Evolutionary conservation across 2,888 invertebrate species (phyloP).

Genomic region (Thecocarcelia acutangulata): DNA sequence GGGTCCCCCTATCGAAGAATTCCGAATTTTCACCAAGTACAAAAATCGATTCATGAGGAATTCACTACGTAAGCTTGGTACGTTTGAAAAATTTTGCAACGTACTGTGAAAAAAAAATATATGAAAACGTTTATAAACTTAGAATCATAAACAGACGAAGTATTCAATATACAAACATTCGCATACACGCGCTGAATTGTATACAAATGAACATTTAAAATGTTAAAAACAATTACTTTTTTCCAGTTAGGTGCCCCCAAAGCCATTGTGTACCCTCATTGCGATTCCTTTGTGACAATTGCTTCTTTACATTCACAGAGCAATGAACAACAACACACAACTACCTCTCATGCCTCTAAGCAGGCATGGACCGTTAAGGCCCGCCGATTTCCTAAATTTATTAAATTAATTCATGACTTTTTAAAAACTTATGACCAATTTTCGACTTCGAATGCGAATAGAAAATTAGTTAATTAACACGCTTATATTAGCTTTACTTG

Average conservation of each 20-base stretch:
- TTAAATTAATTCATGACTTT: no score
- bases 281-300: conserved; percentile 64
- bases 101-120: conserved; percentile 3
- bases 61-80: no score
- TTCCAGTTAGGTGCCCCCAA: conserved; percentile 64
- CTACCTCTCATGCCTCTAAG: conserved; percentile 1
- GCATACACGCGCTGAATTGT: conserved; percentile 13
- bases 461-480: no score
- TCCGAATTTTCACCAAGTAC: no score
- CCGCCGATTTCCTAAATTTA: neutral
- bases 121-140: conserved; percentile 32
- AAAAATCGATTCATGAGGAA: no score
- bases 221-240: conserved; percentile 66
- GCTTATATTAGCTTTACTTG: no score
- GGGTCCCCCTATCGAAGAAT: no score
- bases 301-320: conserved; percentile 63
- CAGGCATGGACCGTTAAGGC: neutral
- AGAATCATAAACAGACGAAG: conserved; percentile 4
- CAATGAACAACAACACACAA: conserved; percentile 45
- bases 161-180: neutral
- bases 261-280: conserved; percentile 62
- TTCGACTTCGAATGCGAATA: no score
- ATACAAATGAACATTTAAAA: conserved; percentile 61
- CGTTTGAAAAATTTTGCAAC: neutral
- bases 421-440: no score